Base-by-base conservation (phyloP, 1,140 invertebrate genomes). In the Radopholus similis region DNA sequence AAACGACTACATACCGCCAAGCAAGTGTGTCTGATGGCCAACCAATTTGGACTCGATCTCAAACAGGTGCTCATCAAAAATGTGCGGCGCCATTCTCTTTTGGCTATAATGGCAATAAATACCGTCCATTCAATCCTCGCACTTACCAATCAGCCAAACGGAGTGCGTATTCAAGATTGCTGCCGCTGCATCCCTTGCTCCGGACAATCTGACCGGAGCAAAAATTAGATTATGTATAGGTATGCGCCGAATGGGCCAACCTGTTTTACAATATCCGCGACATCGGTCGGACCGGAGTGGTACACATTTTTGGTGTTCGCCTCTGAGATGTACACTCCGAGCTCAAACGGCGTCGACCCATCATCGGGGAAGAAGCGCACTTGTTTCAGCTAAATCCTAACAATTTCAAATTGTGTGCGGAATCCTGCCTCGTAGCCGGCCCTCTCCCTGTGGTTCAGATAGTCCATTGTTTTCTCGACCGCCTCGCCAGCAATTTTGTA, bases 341-440 rank as follows among this genome's bases (percentile, higher is more conserved):
- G 38, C n/a, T 59, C 42, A 40, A 77, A 77, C 6, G 77, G 42
- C 2, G 30, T 62, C 4, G 73, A 74, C 13, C 77, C 77, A 72
- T 77, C 62, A 66, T 75, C 75, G 1, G 76, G 76, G 60, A 77
- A 66, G 40, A 77, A 77, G 30, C 74, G 35, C 26, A 77, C 76
- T 35, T 49, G 26, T 60, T 76, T 69, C 15, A 68, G 57, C 47
- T 71, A 49, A 32, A 44, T 47, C 15, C 13, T 21, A 30, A 11
- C 13, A 13, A 18, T 2, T 8, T 11, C n/a, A 68, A 68, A 42
- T 5, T 34, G 23, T 30, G 63, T 23, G 4, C 34, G 15, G 23
- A 5, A 68, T 34, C 28, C 23, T 28, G 65, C 64, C 40, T 54
- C 30, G 56, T 76, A 76, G 4, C 74, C 74, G 47, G 74, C 74